Conservation (phyloP, 2,113 vertebrate genomes). For the Azemiops feae region DNA sequence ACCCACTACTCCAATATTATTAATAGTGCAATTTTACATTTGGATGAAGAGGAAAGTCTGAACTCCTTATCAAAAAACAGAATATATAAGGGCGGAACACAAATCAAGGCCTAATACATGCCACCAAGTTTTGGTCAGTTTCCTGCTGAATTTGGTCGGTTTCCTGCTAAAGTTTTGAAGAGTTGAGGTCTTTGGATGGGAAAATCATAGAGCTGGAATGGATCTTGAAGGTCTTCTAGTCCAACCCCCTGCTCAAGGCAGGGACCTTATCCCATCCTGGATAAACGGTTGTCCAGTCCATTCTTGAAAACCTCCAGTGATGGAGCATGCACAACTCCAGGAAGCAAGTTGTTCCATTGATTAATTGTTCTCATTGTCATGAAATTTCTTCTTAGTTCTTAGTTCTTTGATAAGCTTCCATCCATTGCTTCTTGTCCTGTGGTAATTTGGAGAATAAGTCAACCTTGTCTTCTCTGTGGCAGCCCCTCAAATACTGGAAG, state of each 20-base stretch:
- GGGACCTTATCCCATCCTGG: not conserved
- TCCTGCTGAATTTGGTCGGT: not conserved
- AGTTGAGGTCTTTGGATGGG: not conserved
- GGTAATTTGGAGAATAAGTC: not conserved
- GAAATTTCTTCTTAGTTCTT: not conserved
- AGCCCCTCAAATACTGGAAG: not conserved
- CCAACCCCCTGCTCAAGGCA: not conserved
- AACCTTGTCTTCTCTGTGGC: not conserved
- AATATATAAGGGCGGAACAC: not conserved
- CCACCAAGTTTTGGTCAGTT: not conserved
- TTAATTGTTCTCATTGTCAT: not conserved
- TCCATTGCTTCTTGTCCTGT: not conserved
- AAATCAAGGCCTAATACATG: not conserved
- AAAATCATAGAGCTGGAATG: not conserved
- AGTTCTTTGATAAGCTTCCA: not conserved
- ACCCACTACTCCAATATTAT: not conserved
- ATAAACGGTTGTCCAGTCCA: not conserved
- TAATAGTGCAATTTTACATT: not conserved
- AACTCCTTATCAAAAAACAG: not conserved
- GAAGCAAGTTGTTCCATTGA: not conserved
- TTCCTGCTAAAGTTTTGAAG: not conserved
- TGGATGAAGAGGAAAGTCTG: not conserved
- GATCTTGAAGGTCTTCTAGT: not conserved
- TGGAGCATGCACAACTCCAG: not conserved
- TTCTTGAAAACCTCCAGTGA: not conserved